Evolutionary conservation across 2,113 vertebrate genomes (phyloP), one percentile per base, ranked within the genome.

Genomic region (Peromyscus polionotus): DNA sequence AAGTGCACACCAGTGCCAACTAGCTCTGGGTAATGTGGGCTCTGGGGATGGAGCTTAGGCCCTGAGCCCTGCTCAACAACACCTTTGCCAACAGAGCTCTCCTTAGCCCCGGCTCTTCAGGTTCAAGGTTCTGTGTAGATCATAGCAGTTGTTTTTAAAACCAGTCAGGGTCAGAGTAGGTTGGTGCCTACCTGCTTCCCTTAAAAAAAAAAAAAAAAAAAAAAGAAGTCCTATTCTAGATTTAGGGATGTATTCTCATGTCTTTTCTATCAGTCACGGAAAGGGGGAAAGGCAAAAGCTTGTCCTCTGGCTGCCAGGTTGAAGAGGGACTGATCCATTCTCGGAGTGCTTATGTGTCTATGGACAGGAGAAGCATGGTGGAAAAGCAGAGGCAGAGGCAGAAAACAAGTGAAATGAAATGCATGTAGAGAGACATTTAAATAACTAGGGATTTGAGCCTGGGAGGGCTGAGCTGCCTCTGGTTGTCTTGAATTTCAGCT

Each of bases 241-340:
- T 3, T 48, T 22, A 88, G 76, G 98, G 93, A 97, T 98, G 94
- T 96, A 79, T 96, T 98, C 76, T 3, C 95, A 22, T 61, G 91
- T 96, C 68, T 45, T 48, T 59, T 16, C 36, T 72, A 45, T 97
- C 98, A 95, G 95, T 97, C 97, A 85, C 97, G 98, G 98, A 95
- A 97, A 98, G 94, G 93, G 97, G 36, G 20, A 79, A 94, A 96
- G 96, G 97, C 97, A 97, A 88, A 63, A 93, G 39, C 92, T 92
- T 91, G 92, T 98, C 95, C 84, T 88, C 94, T 94, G 96, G 86
- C 84, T 98, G 85, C 98, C 2, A 97, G 90, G 83, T 97, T 98
- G 97, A 96, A 98, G 95, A 98, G 48, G 97, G 95, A 98, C 10
- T 7, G 3, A 61, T 88, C 89, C 59, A 88, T 98, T 98, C 95